phyloP scores from a whole-genome alignment of 2,797 vertebrate genomes.

The Staurois parvus region DNA sequence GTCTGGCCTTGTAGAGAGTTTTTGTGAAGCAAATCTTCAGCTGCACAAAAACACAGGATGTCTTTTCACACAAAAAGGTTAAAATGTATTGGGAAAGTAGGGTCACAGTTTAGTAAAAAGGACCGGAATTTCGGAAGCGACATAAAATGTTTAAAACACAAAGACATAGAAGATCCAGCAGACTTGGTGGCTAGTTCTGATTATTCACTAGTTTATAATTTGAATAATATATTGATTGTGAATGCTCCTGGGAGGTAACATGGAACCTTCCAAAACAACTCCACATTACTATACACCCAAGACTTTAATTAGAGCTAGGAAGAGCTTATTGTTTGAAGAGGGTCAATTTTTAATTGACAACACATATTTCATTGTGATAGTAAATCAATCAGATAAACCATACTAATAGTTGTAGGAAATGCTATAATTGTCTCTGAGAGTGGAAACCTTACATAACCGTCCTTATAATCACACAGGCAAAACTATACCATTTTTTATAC shows the following conservation, averaged over 20 bases:
- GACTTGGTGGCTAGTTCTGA: not conserved
- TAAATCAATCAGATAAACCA: conserved; percentile 48
- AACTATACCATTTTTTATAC: not conserved
- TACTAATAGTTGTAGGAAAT: conserved; percentile 27
- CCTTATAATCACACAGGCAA: conserved; percentile 14
- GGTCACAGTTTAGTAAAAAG: not conserved
- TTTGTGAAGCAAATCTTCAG: conserved; percentile 41
- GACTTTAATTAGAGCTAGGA: conserved; percentile 41
- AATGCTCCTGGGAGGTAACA: not conserved
- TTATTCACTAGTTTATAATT: conserved; percentile 15
- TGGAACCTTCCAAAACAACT: conserved; percentile 10
- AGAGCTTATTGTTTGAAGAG: conserved; percentile 23
- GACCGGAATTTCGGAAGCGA: not conserved
- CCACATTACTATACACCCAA: not conserved
- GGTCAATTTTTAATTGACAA: conserved; percentile 46
- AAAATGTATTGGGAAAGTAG: not conserved
- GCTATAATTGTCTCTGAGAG: conserved; percentile 28
- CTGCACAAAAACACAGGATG: not conserved
- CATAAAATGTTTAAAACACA: not conserved
- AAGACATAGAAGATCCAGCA: not conserved
- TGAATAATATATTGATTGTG: conserved; percentile 8
- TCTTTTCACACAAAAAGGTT: conserved; percentile 6
- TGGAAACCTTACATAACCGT: not conserved
- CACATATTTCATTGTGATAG: conserved; percentile 41
- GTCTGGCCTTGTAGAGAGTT: conserved; percentile 11